Base-by-base conservation (phyloP, 1,140 invertebrate genomes). In the Drosophila repletoides region DNA sequence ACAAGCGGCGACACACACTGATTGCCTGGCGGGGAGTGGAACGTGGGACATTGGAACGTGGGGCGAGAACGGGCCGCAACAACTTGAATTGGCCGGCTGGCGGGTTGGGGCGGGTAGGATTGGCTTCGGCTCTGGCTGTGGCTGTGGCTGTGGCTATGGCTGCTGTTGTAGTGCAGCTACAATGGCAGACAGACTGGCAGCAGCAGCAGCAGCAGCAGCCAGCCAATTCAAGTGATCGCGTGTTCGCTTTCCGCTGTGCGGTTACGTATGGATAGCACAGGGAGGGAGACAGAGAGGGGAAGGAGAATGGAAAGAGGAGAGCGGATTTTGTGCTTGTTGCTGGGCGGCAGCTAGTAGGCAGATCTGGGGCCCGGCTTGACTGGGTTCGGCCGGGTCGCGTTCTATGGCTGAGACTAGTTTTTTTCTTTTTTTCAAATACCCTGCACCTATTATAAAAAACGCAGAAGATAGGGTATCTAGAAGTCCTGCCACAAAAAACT, bases 331-430 rank as follows among this genome's bases (percentile, higher is more conserved):
- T 28, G 66, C 55, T 74, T 83, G 74, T 84, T 84, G 79, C 79
- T 69, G 79, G 80, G 80, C 80, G 79, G 79, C 70, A 84, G 74
- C 56, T n/a, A n/a, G n/a, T n/a, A n/a, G n/a, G n/a, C 46, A 59
- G 52, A 48, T 28, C 52, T 40, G 53, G 53, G 26, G 29, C 28
- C 48, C 34, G 36, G 7, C 36, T 21, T 21, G 45, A 14, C 9
- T 26, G 29, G 19, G 33, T 6, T 7, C 28, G 9, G 24, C 17
- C 7, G 22, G 43, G 21, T 17, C 31, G 40, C 33, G 31, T 60
- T 45, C 52, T 56, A 51, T 34, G 19, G 26, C 53, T 53, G 51
- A 9, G 9, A 48, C 77, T 73, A 73, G 74, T 77, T 81, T 76
- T 61, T 58, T 61, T 77, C 43, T 45, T 76, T 56, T 28, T 36